Base-by-base conservation (phyloP, 37 sponge, comb jelly and placozoan species). In the Spongilla lacustris region DNA sequence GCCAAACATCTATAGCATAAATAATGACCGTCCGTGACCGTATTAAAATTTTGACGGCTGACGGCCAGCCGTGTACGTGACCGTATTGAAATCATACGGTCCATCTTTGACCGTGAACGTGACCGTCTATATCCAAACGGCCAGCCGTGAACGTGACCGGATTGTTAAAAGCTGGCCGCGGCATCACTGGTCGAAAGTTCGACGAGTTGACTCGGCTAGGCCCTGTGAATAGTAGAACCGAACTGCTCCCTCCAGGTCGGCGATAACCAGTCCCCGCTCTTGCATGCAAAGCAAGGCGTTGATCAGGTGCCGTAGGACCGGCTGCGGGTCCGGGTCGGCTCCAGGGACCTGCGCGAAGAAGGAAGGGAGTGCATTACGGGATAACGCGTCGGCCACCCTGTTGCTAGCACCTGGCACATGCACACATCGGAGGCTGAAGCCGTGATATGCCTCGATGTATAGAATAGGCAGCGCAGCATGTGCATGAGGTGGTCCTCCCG, bases 261-360 rank as follows among this genome's bases (percentile, higher is more conserved):
- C 28, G 74, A 88, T 13, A 78, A 78, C 89, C 83, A 88, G 74
- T 74, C 67, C 84, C 0, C 26, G n/a, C n/a, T n/a, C n/a, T 0
- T 46, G 31, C 2, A 2, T 14, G 32, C 30, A 32, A 6, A 83
- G 27, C 10, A 72, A 28, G 58, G 9, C 29, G 28, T 6, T 28
- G 21, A n/a, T 2, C 17, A 71, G 74, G 4, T 4, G 31, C 13
- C 19, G 49, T 13, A 26, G 48, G 66, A 72, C 38, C 26, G 73
- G 50, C 24, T 49, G 4, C 4, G 83, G 83, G 3, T 10, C 23
- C 30, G 77, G 78, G n/a, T 32, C 23, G 3, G 68, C 36, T 10
- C 19, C 1, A 24, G 66, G 68, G 11, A 23, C 68, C 68, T 76
- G 25, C 2, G 69, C 6, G 68, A 58, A 36, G 77, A 85, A 85